phyloP scores from a whole-genome alignment of 2,888 invertebrate genomes.

The Tachystola acroxantha region DNA sequence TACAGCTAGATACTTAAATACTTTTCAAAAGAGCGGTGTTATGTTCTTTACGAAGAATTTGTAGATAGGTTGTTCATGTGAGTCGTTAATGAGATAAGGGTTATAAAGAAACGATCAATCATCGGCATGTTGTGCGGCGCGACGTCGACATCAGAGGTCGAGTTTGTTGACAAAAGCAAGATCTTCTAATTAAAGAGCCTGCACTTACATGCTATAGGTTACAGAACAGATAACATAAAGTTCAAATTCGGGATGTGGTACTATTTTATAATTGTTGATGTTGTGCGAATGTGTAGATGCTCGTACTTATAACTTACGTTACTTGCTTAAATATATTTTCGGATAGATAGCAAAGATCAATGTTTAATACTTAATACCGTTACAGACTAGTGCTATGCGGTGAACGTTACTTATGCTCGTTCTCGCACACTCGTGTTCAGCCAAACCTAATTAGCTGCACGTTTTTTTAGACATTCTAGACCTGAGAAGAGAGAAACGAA shows the following conservation, averaged over 20 bases:
- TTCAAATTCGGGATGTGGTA: too few species aligned
- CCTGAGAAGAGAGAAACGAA: slow-evolving; percentile 38
- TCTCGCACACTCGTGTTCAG: slow-evolving; percentile 21
- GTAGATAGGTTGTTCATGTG: too few species aligned
- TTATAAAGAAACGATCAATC: slow-evolving; percentile 7
- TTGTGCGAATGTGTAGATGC: too few species aligned
- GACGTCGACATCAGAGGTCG: slow-evolving; percentile 2
- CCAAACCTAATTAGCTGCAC: slow-evolving; percentile 46
- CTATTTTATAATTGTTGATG: too few species aligned
- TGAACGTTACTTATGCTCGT: slow-evolving; percentile 24
- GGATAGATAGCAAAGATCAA: too few species aligned
- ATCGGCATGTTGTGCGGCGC: not conserved
- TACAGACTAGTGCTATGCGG: slow-evolving; percentile 17
- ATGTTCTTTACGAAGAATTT: too few species aligned
- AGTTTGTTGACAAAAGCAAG: slow-evolving; percentile 3
- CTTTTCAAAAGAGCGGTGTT: too few species aligned
- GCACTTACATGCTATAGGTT: too few species aligned
- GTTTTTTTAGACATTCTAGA: slow-evolving; percentile 38
- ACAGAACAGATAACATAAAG: too few species aligned
- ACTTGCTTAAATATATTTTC: too few species aligned
- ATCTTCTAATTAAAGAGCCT: not conserved
- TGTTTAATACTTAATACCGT: not conserved
- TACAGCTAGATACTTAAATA: too few species aligned
- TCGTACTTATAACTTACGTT: too few species aligned
- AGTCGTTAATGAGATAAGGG: not conserved